Evolutionary conservation across 2,888 invertebrate genomes (phyloP), one percentile per base, ranked within the genome.

Genomic region (Heterodera filipjevi): DNA sequence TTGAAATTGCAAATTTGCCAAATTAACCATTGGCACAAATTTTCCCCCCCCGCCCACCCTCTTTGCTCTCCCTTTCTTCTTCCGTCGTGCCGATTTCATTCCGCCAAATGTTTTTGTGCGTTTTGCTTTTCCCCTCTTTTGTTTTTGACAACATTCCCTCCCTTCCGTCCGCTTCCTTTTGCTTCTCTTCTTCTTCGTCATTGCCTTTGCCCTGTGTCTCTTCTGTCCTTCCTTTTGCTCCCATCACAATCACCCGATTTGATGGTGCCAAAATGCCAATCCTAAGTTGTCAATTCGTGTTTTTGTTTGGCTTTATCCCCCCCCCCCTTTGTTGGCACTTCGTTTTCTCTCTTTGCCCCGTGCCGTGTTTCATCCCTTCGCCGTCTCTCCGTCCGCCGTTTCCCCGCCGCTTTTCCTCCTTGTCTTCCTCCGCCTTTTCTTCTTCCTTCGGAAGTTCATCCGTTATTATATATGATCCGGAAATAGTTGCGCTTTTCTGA

Each of bases 391-490:
- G 10, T 3, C 66, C 27, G n/a, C 27, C 66, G 6, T 32, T 66
- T 27, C n/a, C 66, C 32, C 22, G 33, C 68, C 33, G 66, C 66
- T 33, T 27, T 27, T 64, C 64, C 64, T 64, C 64, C 64, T 22
- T 8, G 22, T 8, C 33, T 35, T 35, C 32, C 33, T 68, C 68
- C 68, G 12, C 68, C 33, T 35, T 33, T 22, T 33, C 68, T 32
- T 14, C n/a, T 12, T n/a, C 3, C 30, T 66, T 27, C 66, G 6
- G 32, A 12, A 10, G 32, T 39, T 72, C 74, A n/a, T 83, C 83
- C 35, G 82, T 39, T 32, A 83, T 84, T 39, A 84, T 82, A 71
- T 77, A 83, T 5, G 81, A 80, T 30, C 83, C 83, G 46, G 78
- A 73, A 30, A 79, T 77, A n/a, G 81, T 81, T 33, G 39, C 27